phyloP scores from a whole-genome alignment of 2,113 vertebrate genomes.

The Mobula birostris region DNA sequence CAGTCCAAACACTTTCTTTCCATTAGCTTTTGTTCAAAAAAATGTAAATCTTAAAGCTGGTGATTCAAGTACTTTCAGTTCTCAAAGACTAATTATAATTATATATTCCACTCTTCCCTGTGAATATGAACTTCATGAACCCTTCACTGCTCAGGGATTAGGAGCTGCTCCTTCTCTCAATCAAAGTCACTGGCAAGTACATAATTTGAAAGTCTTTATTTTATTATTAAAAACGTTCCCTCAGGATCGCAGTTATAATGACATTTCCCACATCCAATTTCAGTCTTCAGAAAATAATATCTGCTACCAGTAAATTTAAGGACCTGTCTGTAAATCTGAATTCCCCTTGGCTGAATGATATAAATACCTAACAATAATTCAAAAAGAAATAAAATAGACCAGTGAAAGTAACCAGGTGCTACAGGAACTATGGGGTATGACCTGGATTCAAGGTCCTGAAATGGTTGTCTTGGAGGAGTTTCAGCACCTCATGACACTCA shows the following conservation, averaged over 20 bases:
- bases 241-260: neutral
- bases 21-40: neutral
- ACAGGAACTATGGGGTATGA: neutral
- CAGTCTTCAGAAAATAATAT: neutral
- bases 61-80: neutral
- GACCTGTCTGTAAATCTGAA: neutral
- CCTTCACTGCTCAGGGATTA: neutral
- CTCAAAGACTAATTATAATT: neutral
- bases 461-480: neutral
- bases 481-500: neutral
- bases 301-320: neutral
- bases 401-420: neutral
- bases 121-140: neutral
- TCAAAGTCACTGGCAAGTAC: neutral
- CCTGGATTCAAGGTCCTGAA: neutral
- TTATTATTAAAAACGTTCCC: neutral
- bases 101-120: neutral
- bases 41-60: neutral
- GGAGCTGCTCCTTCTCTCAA: neutral
- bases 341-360: neutral
- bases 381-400: neutral
- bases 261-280: neutral
- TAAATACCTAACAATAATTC: neutral
- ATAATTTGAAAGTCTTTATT: neutral
- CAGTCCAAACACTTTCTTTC: neutral